These are phyloP conservation scores for Drosophila insularis DNA, from an alignment of 1,140 invertebrate species.

Conservation along the genomic window DNA sequence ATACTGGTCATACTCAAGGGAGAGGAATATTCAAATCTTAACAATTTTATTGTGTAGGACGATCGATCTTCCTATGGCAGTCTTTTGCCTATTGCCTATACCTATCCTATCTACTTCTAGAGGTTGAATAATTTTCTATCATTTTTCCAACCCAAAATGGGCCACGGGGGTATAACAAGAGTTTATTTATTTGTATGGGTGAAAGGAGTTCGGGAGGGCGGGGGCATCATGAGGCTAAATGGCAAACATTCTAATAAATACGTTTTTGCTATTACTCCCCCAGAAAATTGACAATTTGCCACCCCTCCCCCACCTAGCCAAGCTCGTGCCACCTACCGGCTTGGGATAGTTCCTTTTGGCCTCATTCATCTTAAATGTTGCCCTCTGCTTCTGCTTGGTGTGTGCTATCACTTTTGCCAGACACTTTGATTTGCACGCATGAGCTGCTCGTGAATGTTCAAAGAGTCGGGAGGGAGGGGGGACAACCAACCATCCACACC, in stretches of 20 bases:
- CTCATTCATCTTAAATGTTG: slow-evolving; percentile 13
- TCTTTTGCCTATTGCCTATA: no score
- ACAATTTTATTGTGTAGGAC: no score
- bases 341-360: neutral
- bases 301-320: neutral
- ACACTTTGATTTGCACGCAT: slow-evolving; percentile 63
- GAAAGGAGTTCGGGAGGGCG: neutral
- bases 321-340: neutral
- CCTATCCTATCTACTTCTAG: no score
- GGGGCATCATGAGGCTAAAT: slow-evolving; percentile 24
- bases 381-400: slow-evolving; percentile 28
- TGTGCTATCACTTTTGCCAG: slow-evolving; percentile 38
- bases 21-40: no score
- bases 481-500: slow-evolving; percentile 11
- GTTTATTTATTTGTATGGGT: neutral
- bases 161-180: neutral
- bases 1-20: no score
- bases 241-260: slow-evolving; percentile 28
- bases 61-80: no score
- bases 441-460: slow-evolving; percentile 53
- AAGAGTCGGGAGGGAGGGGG: neutral
- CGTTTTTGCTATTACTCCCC: no score
- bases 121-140: neutral
- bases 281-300: no score
- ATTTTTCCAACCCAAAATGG: neutral